These are phyloP conservation scores for Sphaeramia orbicularis DNA, from an alignment of 2,797 vertebrate species.

Conservation along the genomic window DNA sequence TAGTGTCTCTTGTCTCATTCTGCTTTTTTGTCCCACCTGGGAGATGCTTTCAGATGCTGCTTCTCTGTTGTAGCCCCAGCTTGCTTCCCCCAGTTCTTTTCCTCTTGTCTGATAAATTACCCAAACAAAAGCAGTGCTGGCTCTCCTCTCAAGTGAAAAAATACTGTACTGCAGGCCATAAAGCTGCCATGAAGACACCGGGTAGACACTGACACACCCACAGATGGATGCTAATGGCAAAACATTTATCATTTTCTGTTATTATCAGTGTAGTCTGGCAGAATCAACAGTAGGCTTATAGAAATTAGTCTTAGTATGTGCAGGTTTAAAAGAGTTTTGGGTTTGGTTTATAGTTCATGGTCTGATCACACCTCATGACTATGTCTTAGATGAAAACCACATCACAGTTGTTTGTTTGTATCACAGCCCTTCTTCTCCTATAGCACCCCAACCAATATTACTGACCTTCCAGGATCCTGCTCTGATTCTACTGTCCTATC, in stretches of 20 bases:
- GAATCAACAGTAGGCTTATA: background rate
- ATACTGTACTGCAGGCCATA: background rate
- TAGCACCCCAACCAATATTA: slow-evolving; percentile 33
- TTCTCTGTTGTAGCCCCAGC: slow-evolving; percentile 27
- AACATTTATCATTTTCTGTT: background rate
- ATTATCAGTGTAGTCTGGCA: too few species aligned
- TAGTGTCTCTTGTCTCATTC: slow-evolving; percentile 28
- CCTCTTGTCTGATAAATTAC: slow-evolving; percentile 55
- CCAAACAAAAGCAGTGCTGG: slow-evolving; percentile 36
- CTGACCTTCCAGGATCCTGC: slow-evolving; percentile 37
- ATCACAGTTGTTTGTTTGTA: slow-evolving; percentile 37
- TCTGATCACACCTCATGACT: slow-evolving; percentile 12
- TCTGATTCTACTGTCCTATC: slow-evolving; percentile 35
- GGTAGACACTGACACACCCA: slow-evolving; percentile 1
- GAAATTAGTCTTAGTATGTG: background rate
- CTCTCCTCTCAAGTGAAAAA: slow-evolving; percentile 18
- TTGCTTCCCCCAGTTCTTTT: background rate
- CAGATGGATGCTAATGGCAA: background rate
- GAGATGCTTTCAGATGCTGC: slow-evolving; percentile 34
- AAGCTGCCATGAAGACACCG: slow-evolving; percentile 17
- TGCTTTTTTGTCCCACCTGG: slow-evolving; percentile 38
- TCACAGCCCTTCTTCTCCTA: slow-evolving; percentile 30
- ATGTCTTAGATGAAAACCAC: slow-evolving; percentile 15
- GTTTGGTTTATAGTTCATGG: background rate
- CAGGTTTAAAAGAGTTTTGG: slow-evolving; percentile 10